Evolutionary conservation across 2,888 invertebrate genomes (phyloP).

Genomic region (Diaperis boleti): DNA sequence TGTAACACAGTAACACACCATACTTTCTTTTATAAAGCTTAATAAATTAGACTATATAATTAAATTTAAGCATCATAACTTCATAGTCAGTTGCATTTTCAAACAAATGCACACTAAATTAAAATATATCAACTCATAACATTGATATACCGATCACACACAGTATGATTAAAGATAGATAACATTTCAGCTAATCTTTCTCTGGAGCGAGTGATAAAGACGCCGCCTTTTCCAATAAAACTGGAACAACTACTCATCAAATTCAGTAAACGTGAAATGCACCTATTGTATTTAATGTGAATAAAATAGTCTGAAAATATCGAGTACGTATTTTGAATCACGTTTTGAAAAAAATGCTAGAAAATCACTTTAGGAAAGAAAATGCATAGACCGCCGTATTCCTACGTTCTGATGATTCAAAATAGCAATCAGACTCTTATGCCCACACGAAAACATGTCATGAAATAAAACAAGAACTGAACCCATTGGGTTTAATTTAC

Average conservation of each 20-base stretch:
- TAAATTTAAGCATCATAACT: slow-evolving; percentile 38
- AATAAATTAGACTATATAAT: slow-evolving; percentile 44
- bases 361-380: slow-evolving; percentile 32
- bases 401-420: slow-evolving; percentile 34
- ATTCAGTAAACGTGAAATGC: slow-evolving; percentile 58
- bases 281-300: slow-evolving; percentile 58
- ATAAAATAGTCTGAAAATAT: slow-evolving; percentile 53
- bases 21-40: slow-evolving; percentile 39
- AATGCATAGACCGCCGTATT: slow-evolving; percentile 18
- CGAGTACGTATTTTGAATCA: slow-evolving; percentile 51
- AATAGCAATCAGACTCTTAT: slow-evolving; percentile 39
- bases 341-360: slow-evolving; percentile 35
- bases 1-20: slow-evolving; percentile 41
- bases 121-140: slow-evolving; percentile 66
- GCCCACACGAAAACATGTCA: slow-evolving; percentile 46
- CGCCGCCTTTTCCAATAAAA: slow-evolving; percentile 65
- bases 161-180: slow-evolving; percentile 66
- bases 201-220: slow-evolving; percentile 41
- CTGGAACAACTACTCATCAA: slow-evolving; percentile 63
- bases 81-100: slow-evolving; percentile 63
- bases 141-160: slow-evolving; percentile 69
- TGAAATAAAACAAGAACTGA: slow-evolving; percentile 52
- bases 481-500: slow-evolving; percentile 65
- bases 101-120: slow-evolving; percentile 66
- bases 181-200: slow-evolving; percentile 54